Base-by-base conservation (phyloP, 2,888 invertebrate species). In the Siphlonurus alternatus region DNA sequence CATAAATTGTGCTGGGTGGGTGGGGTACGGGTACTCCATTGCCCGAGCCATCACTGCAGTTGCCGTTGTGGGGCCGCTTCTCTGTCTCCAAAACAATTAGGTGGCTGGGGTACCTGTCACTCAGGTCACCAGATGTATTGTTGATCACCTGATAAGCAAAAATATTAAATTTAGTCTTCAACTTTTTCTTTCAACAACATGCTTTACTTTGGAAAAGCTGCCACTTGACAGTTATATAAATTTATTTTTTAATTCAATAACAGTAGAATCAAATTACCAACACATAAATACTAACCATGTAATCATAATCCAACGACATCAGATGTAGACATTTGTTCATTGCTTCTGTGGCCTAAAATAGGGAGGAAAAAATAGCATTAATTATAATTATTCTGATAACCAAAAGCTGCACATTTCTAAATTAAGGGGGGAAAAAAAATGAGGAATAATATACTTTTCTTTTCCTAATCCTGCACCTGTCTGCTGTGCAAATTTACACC, bases 91-190 rank as follows among this genome's bases (percentile, higher is more conserved):
- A 78, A 68, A 88, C 79, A 62, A 86, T 80, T 66, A 89, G 76
- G 67, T 83, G 81, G 70, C 82, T 81, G 38, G 89, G 89, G 76
- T 89, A 89, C 66, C 86, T 82, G 61, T 81, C 78, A 74, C 87
- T 83, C 59, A 88, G 76, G 69, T 84, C 81, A 10, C 88, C 88
- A 70, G 78, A 78, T 25, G 75, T 75, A 73, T 89, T 89, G 68
- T 80, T 80, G 65, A 89, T 72, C n/a, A 77, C 70, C 78, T 79
- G 68, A 59, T n/a, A 71, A 72, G 65, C 70, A 71, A 3, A 56
- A 22, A 18, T 56, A 60, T 24, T 60, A 25, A 59, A 51, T 23
- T 53, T 23, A 62, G 61, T 22, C 59, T 62, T 61, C 1, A 53
- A 38, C 5, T 38, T 61, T 62, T 38, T 38, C 22, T 61, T 61